A percentile compares a stretch with the other conserved stretches of the same genome.
Evolutionary conservation across 1,140 invertebrate species (phyloP).

Genomic region (Drosophila tsacasi): DNA sequence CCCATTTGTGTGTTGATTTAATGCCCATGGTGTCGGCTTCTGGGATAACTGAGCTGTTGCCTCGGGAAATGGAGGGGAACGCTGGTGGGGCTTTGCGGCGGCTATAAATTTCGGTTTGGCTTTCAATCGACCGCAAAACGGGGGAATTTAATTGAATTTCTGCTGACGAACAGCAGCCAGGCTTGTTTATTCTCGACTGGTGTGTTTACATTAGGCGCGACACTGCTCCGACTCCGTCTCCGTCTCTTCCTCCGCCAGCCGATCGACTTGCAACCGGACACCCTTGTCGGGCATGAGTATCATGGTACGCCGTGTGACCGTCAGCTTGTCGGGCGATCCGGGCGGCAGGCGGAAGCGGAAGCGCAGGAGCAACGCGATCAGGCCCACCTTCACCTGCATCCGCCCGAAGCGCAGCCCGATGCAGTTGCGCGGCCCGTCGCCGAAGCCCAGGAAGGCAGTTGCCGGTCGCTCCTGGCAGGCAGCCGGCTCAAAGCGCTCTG

Average conservation of each 20-base stretch:
- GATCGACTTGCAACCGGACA: conserved; percentile 43
- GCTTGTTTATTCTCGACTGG: conserved; percentile 23
- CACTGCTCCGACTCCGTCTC: not conserved
- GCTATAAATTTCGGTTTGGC: conserved; percentile 73
- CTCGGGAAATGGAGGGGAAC: conserved; percentile 4
- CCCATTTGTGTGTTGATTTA: conserved; percentile 67
- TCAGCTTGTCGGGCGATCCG: conserved; percentile 36
- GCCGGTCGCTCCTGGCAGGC: conserved; percentile 29
- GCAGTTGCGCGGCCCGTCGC: conserved; percentile 88
- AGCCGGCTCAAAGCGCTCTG: conserved; percentile 22
- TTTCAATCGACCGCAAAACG: conserved; percentile 70
- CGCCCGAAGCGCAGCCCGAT: conserved; percentile 85
- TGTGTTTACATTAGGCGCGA: conserved; percentile 68
- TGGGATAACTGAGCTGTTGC: conserved; percentile 42
- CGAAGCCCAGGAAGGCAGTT: conserved; percentile 88
- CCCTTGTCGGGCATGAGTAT: conserved; percentile 72
- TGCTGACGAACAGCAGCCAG: conserved; percentile 45
- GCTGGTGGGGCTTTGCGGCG: conserved; percentile 47
- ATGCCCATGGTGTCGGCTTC: conserved; percentile 57
- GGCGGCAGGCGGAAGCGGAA: conserved; percentile 71
- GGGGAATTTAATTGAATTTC: conserved; percentile 60
- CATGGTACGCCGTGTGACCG: conserved; percentile 73
- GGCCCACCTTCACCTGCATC: conserved; percentile 65
- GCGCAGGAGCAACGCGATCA: conserved; percentile 52
- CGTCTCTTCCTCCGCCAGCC: not conserved